Evolutionary conservation across 2,113 vertebrate species (phyloP), one percentile per base, ranked within the genome.

Genomic region (Sprattus sprattus): DNA sequence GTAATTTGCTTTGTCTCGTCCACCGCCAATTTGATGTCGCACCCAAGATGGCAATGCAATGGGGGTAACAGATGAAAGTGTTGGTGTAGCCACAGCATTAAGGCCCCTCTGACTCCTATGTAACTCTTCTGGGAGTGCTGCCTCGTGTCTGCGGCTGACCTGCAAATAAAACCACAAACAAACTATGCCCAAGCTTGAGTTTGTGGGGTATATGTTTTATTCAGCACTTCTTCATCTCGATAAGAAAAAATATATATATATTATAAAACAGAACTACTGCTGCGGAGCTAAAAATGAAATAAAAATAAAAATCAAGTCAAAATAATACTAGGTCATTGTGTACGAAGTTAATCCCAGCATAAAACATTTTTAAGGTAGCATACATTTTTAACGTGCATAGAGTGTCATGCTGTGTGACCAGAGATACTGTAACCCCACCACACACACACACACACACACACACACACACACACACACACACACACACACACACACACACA

Each of bases 1-100:
- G 4, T 94, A 92, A 93, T 94, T 95, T 95, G 94, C 92, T 94
- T 94, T 89, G 95, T 92, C 91, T 92, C 75, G 67, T 83, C 54
- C 57, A 49, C 75, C 81, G 81, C 71, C 71, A 78, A 92, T 95
- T 92, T 94, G 94, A 92, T 92, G 91, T 87, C 88, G 92, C 89
- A 87, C 83, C 86, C 86, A 0, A 0, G 94, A 92, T 95, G 94
- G 95, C 93, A 92, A 91, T 90, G 91, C 89, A 90, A 94, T 91
- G 78, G 90, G 91, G 91, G 90, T 80, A 47, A 78, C 89, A 88
- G 94, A 95, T 91, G 94, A 95, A 91, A 91, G 95, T 92, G 90
- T 93, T 90, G 87, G 91, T 93, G 88, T 22, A 90, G 92, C 50
- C 88, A 92, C 84, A 90, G 88, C 91, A 91, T 87, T 92, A 90